These are phyloP conservation scores for Gasterosteus aculeatus DNA, from an alignment of 2,113 vertebrate species.

Conservation along the genomic window DNA sequence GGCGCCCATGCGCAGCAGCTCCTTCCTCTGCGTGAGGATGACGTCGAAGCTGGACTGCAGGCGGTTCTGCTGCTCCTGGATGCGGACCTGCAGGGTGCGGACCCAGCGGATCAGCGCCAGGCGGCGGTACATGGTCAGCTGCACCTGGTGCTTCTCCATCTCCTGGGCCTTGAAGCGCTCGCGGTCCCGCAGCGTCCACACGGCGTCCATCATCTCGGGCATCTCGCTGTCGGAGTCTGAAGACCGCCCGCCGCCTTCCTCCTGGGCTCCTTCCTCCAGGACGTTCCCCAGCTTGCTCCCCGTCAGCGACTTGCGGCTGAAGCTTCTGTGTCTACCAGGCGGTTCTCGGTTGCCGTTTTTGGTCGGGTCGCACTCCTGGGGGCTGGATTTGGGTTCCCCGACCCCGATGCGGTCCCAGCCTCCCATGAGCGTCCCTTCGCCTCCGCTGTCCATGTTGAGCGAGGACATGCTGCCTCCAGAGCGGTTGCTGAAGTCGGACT, in stretches of 20 bases:
- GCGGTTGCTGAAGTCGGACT: conserved; percentile 88
- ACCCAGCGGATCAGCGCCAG: conserved; percentile 96
- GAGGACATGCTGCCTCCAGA: conserved; percentile 85
- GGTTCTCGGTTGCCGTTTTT: conserved; percentile 7
- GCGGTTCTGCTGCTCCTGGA: conserved; percentile 93
- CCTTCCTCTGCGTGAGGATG: conserved; percentile 95
- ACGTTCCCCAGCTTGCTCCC: conserved; percentile 33
- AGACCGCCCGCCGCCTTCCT: conserved; percentile 43
- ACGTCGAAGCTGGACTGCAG: conserved; percentile 95
- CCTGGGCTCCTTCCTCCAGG: neutral
- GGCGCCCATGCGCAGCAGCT: conserved; percentile 87
- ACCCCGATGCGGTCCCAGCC: conserved; percentile 74
- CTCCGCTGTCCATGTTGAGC: conserved; percentile 80
- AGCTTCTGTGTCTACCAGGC: neutral
- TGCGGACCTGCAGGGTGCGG: conserved; percentile 87
- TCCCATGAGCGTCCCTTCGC: conserved; percentile 54
- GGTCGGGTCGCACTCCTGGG: neutral
- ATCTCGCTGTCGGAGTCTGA: conserved; percentile 78
- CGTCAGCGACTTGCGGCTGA: conserved; percentile 14
- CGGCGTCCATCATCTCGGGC: conserved; percentile 84
- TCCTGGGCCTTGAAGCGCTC: conserved; percentile 94
- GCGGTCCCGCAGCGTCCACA: conserved; percentile 90
- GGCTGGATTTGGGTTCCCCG: conserved; percentile 49
- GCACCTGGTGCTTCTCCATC: conserved; percentile 95
- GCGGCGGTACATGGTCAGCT: conserved; percentile 96